Evolutionary conservation across 2,113 vertebrate species (phyloP).

Genomic region (Scomber colias): DNA sequence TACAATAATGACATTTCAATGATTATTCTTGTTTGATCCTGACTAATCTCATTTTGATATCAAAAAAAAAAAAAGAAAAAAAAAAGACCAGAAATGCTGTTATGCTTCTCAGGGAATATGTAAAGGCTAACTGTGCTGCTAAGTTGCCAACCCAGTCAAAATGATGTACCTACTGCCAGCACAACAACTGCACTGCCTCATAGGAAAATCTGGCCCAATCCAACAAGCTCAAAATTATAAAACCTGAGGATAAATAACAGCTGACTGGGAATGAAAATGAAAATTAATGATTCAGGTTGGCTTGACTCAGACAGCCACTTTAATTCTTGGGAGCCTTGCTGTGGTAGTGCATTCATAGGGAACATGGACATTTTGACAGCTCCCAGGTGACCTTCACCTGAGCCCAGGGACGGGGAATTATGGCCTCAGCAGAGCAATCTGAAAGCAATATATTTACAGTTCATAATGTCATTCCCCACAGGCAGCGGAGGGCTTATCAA

Average conservation of each 20-base stretch:
- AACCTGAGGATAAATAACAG: slow-evolving; percentile 53
- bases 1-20: slow-evolving; percentile 34
- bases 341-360: slow-evolving; percentile 38
- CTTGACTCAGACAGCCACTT: slow-evolving; percentile 53
- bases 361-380: slow-evolving; percentile 64
- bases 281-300: slow-evolving; percentile 63
- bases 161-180: not conserved
- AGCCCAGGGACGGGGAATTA: slow-evolving; percentile 63
- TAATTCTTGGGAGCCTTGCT: slow-evolving; percentile 54
- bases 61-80: no score
- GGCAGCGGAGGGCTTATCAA: slow-evolving; percentile 26
- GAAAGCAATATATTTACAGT: slow-evolving; percentile 69
- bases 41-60: slow-evolving; percentile 21
- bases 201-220: slow-evolving; percentile 16
- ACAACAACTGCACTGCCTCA: not conserved
- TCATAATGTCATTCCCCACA: slow-evolving; percentile 50
- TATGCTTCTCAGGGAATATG: slow-evolving; percentile 16
- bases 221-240: slow-evolving; percentile 41
- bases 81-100: slow-evolving; percentile 26
- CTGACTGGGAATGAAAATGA: slow-evolving; percentile 60
- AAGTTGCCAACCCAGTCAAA: not conserved
- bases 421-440: slow-evolving; percentile 43
- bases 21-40: slow-evolving; percentile 24
- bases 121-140: not conserved
- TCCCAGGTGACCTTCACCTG: slow-evolving; percentile 73